Percentiles rank a stretch among this genome's conserved stretches.
Evolutionary conservation across 2,113 vertebrate genomes (phyloP).

Genomic region (Phyllopteryx taeniolatus): DNA sequence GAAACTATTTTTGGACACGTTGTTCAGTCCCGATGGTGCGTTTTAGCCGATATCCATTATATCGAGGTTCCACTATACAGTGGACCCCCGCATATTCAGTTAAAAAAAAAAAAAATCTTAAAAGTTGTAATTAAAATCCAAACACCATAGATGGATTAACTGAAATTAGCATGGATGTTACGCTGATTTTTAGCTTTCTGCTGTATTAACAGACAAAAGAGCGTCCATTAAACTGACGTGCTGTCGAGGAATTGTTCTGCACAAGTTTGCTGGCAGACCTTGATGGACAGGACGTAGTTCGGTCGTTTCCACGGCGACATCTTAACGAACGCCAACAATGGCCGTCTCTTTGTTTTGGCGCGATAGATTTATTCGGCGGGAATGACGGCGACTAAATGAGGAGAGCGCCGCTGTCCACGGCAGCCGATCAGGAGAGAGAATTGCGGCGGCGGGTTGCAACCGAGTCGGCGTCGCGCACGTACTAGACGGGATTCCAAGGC

Average conservation of each 20-base stretch:
- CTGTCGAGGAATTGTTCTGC: slow-evolving; percentile 26
- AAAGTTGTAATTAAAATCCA: too few relatives aligned
- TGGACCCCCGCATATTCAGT: too few relatives aligned
- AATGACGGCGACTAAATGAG: slow-evolving; percentile 26
- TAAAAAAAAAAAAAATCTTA: too few relatives aligned
- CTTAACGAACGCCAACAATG: slow-evolving; percentile 5
- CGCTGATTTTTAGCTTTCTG: too few relatives aligned
- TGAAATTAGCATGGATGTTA: too few relatives aligned
- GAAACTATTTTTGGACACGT: too few relatives aligned
- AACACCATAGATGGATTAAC: too few relatives aligned
- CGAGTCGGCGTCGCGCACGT: slow-evolving; percentile 25
- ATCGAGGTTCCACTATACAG: too few relatives aligned
- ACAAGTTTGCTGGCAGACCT: slow-evolving; percentile 27
- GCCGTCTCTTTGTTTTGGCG: slow-evolving; percentile 10
- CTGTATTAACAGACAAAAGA: too few relatives aligned
- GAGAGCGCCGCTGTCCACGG: slow-evolving; percentile 44
- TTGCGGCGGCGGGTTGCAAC: slow-evolving; percentile 14
- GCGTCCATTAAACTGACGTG: too few relatives aligned
- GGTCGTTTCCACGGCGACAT: slow-evolving; percentile 1
- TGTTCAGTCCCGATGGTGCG: too few relatives aligned
- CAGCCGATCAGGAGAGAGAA: slow-evolving; percentile 45
- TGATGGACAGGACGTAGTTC: slow-evolving; percentile 4
- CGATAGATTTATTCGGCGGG: slow-evolving; percentile 9
- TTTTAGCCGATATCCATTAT: too few relatives aligned
- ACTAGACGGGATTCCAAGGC: slow-evolving; percentile 35